Percentiles rank a stretch among this genome's conserved stretches.
phyloP scores from a whole-genome alignment of 2,797 vertebrate species.

The Chelon auratus region DNA sequence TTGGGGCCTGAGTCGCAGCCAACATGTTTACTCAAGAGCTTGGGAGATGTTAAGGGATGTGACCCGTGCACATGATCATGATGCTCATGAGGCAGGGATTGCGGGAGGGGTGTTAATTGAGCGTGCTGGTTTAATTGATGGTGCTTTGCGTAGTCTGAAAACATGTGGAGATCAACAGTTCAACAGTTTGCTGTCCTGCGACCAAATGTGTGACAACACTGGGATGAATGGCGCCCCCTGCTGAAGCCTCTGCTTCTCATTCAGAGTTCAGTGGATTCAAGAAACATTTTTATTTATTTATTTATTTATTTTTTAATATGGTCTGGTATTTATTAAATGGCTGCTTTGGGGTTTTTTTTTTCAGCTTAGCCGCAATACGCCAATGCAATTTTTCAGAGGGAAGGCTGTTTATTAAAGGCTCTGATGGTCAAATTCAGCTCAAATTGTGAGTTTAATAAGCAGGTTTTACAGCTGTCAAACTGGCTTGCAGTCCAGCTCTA shows the following conservation, averaged over 20 bases:
- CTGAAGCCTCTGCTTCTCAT: constrained; percentile 34
- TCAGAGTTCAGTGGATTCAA: neutral
- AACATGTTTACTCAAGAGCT: neutral
- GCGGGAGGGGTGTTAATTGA: too few species aligned
- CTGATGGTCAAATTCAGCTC: neutral
- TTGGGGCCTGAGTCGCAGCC: neutral
- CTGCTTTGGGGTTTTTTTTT: neutral
- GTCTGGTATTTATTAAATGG: neutral
- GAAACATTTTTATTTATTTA: neutral
- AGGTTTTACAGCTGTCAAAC: neutral
- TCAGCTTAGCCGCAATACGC: too few species aligned
- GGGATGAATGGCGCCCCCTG: constrained; percentile 60
- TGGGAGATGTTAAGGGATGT: neutral
- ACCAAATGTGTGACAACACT: neutral
- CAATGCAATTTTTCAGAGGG: neutral
- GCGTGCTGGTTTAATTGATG: too few species aligned
- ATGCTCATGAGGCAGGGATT: too few species aligned
- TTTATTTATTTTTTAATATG: too few species aligned
- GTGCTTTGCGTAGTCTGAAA: too few species aligned
- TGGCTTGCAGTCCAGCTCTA: neutral
- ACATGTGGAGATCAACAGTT: too few species aligned
- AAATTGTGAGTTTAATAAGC: neutral
- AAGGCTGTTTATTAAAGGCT: neutral
- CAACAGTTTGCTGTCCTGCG: too few species aligned
- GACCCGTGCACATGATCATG: neutral